Evolutionary conservation across 1,140 invertebrate genomes (phyloP).

Genomic region (Centruroides sculpturatus): DNA sequence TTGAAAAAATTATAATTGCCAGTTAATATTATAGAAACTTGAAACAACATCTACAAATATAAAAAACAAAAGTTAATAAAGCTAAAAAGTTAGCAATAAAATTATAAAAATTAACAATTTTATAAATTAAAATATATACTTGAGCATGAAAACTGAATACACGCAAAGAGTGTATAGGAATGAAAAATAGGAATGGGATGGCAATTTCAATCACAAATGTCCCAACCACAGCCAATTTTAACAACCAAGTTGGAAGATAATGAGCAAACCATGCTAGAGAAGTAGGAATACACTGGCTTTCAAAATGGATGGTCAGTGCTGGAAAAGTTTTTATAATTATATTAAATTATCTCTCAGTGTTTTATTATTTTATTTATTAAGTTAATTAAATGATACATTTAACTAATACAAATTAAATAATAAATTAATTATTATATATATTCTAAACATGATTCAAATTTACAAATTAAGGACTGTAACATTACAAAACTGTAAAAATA

Average conservation of each 20-base stretch:
- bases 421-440: too few species aligned
- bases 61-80: too few species aligned
- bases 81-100: too few species aligned
- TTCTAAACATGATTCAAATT: too few species aligned
- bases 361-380: too few species aligned
- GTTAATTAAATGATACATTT: too few species aligned
- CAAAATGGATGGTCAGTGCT: constrained; percentile 59
- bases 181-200: constrained; percentile 63
- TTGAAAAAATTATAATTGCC: constrained; percentile 75
- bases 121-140: constrained; percentile 31
- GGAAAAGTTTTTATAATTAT: constrained; percentile 23
- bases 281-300: constrained; percentile 56
- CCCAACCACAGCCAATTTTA: constrained; percentile 44
- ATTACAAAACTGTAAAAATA: too few species aligned
- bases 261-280: constrained; percentile 52
- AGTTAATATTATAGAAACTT: constrained; percentile 53
- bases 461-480: too few species aligned
- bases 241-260: constrained; percentile 48
- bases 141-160: constrained; percentile 49
- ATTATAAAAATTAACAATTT: too few species aligned
- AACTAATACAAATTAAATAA: too few species aligned
- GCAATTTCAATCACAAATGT: constrained; percentile 51
- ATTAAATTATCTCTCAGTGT: neutral
- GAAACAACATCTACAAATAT: constrained; percentile 48
- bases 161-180: constrained; percentile 47